A percentile compares a stretch with the other conserved stretches of the same genome.
These are phyloP conservation scores for Drosophila testacea DNA, from an alignment of 2,888 invertebrate genomes.

Conservation along the genomic window DNA sequence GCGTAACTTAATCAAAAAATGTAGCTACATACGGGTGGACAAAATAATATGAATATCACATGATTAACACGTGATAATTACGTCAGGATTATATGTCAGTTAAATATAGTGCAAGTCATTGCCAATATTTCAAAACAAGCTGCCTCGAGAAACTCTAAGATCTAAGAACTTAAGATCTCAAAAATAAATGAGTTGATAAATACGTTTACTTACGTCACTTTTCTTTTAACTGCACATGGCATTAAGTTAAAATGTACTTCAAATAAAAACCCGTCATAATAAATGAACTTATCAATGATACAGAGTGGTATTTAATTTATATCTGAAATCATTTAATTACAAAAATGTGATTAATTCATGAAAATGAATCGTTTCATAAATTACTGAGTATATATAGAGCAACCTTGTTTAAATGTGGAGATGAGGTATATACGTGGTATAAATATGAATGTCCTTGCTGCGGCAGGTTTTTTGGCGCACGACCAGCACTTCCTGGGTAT, in stretches of 20 bases:
- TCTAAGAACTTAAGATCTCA: no score
- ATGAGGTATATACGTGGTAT: conserved; percentile 35
- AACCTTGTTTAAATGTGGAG: conserved; percentile 11
- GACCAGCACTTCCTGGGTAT: conserved; percentile 53
- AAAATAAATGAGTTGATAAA: no score
- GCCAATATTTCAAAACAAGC: no score
- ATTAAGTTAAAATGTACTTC: neutral
- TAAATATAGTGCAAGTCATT: no score
- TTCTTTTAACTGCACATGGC: neutral
- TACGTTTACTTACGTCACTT: no score
- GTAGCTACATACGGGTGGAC: no score
- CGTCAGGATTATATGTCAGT: no score
- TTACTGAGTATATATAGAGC: conserved; percentile 3
- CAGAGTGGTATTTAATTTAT: conserved; percentile 1
- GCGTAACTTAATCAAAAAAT: no score
- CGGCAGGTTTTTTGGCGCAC: conserved; percentile 71
- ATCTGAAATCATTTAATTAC: conserved; percentile 11
- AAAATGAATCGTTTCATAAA: conserved; percentile 15
- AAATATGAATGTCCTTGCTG: conserved; percentile 80
- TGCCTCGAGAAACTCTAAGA: no score
- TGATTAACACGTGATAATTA: no score
- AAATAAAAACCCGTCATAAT: conserved; percentile 1
- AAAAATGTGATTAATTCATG: conserved; percentile 9
- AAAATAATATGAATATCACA: no score
- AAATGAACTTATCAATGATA: conserved; percentile 14